These are phyloP conservation scores for Brachypterus glaber DNA, from an alignment of 2,888 invertebrate genomes.

Conservation along the genomic window DNA sequence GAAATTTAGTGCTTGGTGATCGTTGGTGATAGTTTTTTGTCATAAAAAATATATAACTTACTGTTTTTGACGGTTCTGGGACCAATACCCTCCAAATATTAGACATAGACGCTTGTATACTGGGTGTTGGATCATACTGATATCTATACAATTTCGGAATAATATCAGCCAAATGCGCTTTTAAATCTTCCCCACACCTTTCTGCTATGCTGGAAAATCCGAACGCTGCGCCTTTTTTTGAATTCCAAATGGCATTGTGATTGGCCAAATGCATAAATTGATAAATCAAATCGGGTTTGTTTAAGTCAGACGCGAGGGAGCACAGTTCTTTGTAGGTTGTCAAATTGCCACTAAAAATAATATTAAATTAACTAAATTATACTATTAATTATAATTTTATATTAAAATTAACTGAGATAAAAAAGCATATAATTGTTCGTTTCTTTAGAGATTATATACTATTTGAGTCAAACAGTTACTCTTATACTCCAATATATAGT, in stretches of 20 bases:
- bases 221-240: constrained; percentile 89
- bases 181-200: constrained; percentile 73
- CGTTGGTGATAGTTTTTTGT: too few relatives aligned
- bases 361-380: constrained; percentile 10
- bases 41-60: constrained; percentile 43
- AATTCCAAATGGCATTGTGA: constrained; percentile 91
- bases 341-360: constrained; percentile 59
- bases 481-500: too few relatives aligned
- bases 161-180: constrained; percentile 73
- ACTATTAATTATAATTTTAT: constrained; percentile 4
- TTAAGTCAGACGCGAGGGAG: constrained; percentile 84
- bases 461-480: too few relatives aligned
- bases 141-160: constrained; percentile 83
- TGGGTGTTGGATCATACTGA: constrained; percentile 88
- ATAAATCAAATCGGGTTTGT: constrained; percentile 90
- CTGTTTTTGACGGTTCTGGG: constrained; percentile 72
- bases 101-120: constrained; percentile 86
- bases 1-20: too few relatives aligned
- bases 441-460: too few relatives aligned
- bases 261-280: constrained; percentile 94
- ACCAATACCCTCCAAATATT: constrained; percentile 91
- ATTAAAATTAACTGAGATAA: too few relatives aligned
- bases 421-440: too few relatives aligned
- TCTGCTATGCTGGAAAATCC: constrained; percentile 82
- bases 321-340: constrained; percentile 93